These are phyloP conservation scores for Silurus glanis DNA, from an alignment of 2,113 vertebrate species.

Conservation along the genomic window DNA sequence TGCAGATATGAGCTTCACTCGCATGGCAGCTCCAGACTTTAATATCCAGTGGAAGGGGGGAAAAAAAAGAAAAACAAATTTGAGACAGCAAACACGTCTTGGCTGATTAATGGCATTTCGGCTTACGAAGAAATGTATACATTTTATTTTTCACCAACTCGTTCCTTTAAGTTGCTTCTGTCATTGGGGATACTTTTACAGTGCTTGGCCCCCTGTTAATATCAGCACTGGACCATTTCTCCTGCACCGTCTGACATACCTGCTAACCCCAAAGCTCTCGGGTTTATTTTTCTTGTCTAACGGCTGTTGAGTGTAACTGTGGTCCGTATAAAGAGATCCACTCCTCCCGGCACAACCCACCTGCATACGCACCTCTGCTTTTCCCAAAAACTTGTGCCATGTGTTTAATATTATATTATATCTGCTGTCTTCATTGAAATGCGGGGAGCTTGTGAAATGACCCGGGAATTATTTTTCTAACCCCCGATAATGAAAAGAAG, in stretches of 20 bases:
- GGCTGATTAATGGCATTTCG: neutral
- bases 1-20: neutral
- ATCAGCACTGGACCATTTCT: neutral
- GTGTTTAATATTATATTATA: conserved; percentile 63
- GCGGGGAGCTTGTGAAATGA: conserved; percentile 52
- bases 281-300: conserved; percentile 5
- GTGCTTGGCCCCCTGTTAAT: neutral
- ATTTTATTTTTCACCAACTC: neutral
- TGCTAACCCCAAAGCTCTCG: neutral
- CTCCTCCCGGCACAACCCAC: neutral
- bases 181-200: conserved; percentile 7
- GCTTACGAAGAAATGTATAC: neutral
- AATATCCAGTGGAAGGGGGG: neutral
- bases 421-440: conserved; percentile 47
- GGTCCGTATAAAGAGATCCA: neutral
- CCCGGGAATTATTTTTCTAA: conserved; percentile 55
- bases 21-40: neutral
- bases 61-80: neutral
- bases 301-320: neutral
- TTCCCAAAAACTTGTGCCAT: conserved; percentile 56
- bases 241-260: neutral
- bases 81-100: neutral
- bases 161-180: neutral
- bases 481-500: conserved; percentile 57
- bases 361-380: conserved; percentile 15